These are phyloP conservation scores for Temnothorax nylanderi DNA, from an alignment of 1,140 invertebrate species.

Conservation along the genomic window DNA sequence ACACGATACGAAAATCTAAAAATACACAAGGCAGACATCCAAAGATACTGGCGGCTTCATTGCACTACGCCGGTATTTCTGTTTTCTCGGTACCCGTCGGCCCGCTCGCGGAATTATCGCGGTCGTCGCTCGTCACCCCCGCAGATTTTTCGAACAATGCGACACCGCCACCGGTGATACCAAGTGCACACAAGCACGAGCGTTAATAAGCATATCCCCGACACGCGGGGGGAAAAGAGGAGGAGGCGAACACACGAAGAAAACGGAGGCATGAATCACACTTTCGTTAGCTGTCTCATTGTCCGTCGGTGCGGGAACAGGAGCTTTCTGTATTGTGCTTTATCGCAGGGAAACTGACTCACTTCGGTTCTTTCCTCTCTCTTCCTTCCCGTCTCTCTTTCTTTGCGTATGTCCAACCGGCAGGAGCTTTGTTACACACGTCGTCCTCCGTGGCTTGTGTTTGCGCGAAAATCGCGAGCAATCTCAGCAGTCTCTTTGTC, in stretches of 20 bases:
- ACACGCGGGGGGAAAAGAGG: too few species aligned
- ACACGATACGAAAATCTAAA: conserved; percentile 24
- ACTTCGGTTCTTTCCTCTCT: conserved; percentile 28
- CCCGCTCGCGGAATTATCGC: conserved; percentile 20
- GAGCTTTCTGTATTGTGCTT: conserved; percentile 66
- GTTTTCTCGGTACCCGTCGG: background rate
- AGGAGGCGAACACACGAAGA: background rate
- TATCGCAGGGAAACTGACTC: conserved; percentile 77
- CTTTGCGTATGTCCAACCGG: conserved; percentile 18
- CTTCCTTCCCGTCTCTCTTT: background rate
- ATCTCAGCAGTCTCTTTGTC: conserved; percentile 51
- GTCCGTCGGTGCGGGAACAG: conserved; percentile 61
- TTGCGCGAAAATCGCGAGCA: conserved; percentile 38
- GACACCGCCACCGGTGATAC: background rate
- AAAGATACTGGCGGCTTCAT: conserved; percentile 5
- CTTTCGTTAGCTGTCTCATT: conserved; percentile 67
- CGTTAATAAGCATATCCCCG: background rate
- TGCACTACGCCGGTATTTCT: background rate
- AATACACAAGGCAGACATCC: conserved; percentile 15
- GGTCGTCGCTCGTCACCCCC: background rate
- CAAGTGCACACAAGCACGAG: background rate
- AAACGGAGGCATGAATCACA: conserved; percentile 70
- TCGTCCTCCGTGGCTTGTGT: conserved; percentile 11
- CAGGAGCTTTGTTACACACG: conserved; percentile 72
- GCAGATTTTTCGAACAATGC: conserved; percentile 33